Base-by-base conservation (phyloP, 2,113 vertebrate species). In the Salvator merianae region DNA sequence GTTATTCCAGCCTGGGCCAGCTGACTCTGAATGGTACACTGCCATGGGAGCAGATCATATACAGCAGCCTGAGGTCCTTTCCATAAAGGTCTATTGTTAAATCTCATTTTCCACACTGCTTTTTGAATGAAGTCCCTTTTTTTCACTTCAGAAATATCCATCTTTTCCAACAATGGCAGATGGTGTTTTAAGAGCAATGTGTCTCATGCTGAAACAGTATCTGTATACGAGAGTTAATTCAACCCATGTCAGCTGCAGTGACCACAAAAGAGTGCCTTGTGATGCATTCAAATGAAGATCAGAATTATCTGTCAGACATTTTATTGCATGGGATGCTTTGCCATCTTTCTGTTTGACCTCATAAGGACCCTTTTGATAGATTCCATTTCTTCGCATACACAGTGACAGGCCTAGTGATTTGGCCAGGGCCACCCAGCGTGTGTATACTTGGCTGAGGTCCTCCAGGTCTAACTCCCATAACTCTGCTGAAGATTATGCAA, bases 21-120 rank as follows among this genome's bases (percentile, higher is more conserved):
- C 81, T 93, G 91, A 94, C 63, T 90, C 77, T 86, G 91, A 93
- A 88, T 68, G 84, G 85, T 86, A 87, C 84, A 89, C 84, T 84
- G 76, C 91, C 87, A 82, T 6, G 1, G 66, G 85, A 69, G 91
- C 0, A 7, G 85, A 88, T 88, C 82, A 87, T 36, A 89, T 65
- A 91, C 62, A 78, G 83, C 88, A 85, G 73, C 68, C 88, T 82
- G 76, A 66, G 84, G 65, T 74, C 85, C 91, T 93, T 84, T 82
- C 87, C 47, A 16, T 82, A 84, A 89, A 93, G 90, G 79, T 74
- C 81, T 53, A 87, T 92, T 94, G 87, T 88, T 75, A 77, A 76
- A 72, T 10, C 24, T 83, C 7, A 12, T 78, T 92, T 93, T 84
- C 82, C 87, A 55, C 75, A 92, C 34, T 26, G 80, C 30, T 43